Evolutionary conservation across 2,888 invertebrate genomes (phyloP).

Genomic region (Hypsopygia costalis): DNA sequence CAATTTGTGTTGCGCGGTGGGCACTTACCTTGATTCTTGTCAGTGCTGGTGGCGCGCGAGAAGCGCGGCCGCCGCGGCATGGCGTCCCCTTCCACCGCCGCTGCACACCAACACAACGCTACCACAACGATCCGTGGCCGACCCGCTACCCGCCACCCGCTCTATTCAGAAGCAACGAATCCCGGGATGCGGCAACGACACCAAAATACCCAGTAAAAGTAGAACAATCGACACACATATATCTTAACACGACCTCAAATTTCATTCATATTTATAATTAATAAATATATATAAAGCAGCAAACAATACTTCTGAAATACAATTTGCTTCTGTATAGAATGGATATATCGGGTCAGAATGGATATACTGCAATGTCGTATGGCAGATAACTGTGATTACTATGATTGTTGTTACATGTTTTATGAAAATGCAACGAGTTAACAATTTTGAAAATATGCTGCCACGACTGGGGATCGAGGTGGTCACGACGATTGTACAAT

Average conservation of each 20-base stretch:
- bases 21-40: conserved; percentile 70
- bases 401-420: conserved; percentile 39
- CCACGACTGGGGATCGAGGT: conserved; percentile 53
- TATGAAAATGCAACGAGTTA: conserved; percentile 25
- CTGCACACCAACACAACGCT: conserved; percentile 39
- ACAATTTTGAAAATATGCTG: conserved; percentile 55
- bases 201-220: too few species aligned
- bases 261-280: too few species aligned
- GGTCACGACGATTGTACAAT: conserved; percentile 30
- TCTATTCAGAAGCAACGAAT: conserved; percentile 17
- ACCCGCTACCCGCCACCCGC: conserved; percentile 11
- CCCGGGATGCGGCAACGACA: not conserved
- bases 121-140: conserved; percentile 13
- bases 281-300: too few species aligned
- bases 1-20: conserved; percentile 1
- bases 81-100: conserved; percentile 51
- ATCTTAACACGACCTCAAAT: too few species aligned
- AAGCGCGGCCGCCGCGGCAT: conserved; percentile 73
- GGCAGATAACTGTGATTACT: conserved; percentile 33
- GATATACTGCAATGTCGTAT: conserved; percentile 25
- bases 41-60: conserved; percentile 75
- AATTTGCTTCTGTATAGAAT: conserved; percentile 31
- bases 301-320: too few species aligned
- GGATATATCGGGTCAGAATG: conserved; percentile 17
- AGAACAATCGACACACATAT: conserved; percentile 6